Evolutionary conservation across 2,888 invertebrate species (phyloP).

Genomic region (Apamea crenata): DNA sequence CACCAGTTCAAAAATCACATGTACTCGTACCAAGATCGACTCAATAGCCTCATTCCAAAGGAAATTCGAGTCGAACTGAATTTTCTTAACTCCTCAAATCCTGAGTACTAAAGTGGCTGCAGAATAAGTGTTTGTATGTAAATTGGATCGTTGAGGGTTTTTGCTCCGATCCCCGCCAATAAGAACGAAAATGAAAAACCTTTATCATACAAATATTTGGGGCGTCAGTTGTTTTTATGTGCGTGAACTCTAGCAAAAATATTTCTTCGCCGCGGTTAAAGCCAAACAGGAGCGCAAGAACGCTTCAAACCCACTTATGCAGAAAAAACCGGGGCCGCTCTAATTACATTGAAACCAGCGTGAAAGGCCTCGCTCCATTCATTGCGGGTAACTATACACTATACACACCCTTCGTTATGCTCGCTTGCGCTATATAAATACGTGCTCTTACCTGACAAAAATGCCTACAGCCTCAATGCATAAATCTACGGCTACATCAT

Average conservation of each 20-base stretch:
- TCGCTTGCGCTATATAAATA: conserved; percentile 70
- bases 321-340: conserved; percentile 82
- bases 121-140: conserved; percentile 66
- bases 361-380: conserved; percentile 83
- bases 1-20: conserved; percentile 55
- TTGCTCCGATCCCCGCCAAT: conserved; percentile 48
- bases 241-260: conserved; percentile 66
- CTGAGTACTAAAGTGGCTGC: conserved; percentile 59
- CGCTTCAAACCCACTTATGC: conserved; percentile 83
- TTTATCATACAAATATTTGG: conserved; percentile 62
- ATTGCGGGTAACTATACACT: conserved; percentile 77
- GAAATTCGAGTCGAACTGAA: conserved; percentile 62
- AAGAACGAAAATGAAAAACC: conserved; percentile 61
- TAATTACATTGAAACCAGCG: conserved; percentile 87
- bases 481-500: conserved; percentile 54
- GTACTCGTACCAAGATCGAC: conserved; percentile 33
- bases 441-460: conserved; percentile 68
- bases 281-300: conserved; percentile 76
- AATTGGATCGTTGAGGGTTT: conserved; percentile 63
- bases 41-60: conserved; percentile 55
- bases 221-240: conserved; percentile 62
- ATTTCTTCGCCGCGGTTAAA: conserved; percentile 68
- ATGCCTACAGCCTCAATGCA: conserved; percentile 59
- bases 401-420: conserved; percentile 70
- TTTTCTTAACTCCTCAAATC: conserved; percentile 66